Evolutionary conservation across 2,113 vertebrate species (phyloP).

Genomic region (Dolichotis patagonum): DNA sequence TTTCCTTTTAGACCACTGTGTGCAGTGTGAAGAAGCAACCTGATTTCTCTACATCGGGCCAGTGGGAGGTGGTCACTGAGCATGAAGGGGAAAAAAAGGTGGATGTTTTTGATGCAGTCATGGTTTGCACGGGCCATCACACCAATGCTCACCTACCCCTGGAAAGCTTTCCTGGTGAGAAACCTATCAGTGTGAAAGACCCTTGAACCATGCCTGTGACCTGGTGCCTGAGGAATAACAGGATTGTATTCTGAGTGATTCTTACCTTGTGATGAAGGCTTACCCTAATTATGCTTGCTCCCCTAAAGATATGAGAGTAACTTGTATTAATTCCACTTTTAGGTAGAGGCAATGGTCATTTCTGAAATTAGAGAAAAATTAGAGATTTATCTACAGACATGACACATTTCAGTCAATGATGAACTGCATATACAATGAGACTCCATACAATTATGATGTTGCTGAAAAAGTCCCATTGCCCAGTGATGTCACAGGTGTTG

Average conservation of each 20-base stretch:
- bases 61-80: slow-evolving; percentile 91
- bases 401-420: neutral
- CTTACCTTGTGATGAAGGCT: neutral
- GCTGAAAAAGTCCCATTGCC: neutral
- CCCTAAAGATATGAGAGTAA: neutral
- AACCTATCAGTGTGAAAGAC: neutral
- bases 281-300: neutral
- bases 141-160: slow-evolving; percentile 87
- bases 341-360: neutral
- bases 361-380: neutral
- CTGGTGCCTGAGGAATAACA: neutral
- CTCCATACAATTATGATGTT: neutral
- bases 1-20: slow-evolving; percentile 89
- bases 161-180: slow-evolving; percentile 90
- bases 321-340: neutral
- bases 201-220: neutral
- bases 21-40: slow-evolving; percentile 86
- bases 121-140: slow-evolving; percentile 94
- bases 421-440: neutral
- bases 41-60: slow-evolving; percentile 90
- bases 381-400: neutral
- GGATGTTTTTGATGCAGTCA: slow-evolving; percentile 90
- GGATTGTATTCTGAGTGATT: neutral
- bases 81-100: slow-evolving; percentile 85
- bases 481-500: neutral